Evolutionary conservation across 2,888 invertebrate genomes (phyloP).

Genomic region (Trachelus troglodyta): DNA sequence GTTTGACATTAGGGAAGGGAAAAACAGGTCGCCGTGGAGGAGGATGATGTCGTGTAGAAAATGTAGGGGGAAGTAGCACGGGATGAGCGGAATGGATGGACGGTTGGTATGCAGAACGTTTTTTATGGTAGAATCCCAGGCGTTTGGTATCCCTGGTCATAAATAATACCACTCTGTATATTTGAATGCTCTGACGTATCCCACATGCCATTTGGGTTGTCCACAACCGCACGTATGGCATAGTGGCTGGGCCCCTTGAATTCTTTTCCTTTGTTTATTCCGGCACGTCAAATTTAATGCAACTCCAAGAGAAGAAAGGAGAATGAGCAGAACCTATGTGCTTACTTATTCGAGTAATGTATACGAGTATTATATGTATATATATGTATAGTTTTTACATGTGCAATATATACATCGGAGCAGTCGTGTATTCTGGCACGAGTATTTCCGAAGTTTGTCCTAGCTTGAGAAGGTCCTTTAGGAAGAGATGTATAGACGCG

Average conservation of each 20-base stretch:
- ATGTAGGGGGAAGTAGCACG: constrained; percentile 17
- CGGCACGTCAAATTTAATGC: constrained; percentile 48
- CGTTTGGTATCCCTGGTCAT: constrained; percentile 55
- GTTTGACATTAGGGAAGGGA: neutral
- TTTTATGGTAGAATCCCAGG: constrained; percentile 35
- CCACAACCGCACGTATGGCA: constrained; percentile 16
- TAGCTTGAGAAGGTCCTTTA: neutral
- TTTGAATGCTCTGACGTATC: constrained; percentile 62
- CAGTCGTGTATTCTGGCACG: neutral
- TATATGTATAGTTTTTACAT: neutral
- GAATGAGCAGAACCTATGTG: constrained; percentile 2
- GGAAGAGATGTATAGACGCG: neutral
- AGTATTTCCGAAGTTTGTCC: neutral
- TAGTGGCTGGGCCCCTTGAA: constrained; percentile 29
- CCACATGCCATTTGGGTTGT: constrained; percentile 55
- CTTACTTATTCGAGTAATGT: neutral
- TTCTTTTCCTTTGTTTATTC: constrained; percentile 53
- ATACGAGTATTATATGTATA: neutral
- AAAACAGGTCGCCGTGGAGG: neutral
- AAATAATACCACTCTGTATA: constrained; percentile 63
- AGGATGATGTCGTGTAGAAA: constrained; percentile 4
- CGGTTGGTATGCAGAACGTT: constrained; percentile 32
- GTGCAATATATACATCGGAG: neutral
- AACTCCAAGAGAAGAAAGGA: constrained; percentile 24
- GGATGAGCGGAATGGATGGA: constrained; percentile 26